A percentile compares a stretch with the other conserved stretches of the same genome.
Conservation (phyloP, 2,888 invertebrate genomes). For the Protophormia terraenovae region DNA sequence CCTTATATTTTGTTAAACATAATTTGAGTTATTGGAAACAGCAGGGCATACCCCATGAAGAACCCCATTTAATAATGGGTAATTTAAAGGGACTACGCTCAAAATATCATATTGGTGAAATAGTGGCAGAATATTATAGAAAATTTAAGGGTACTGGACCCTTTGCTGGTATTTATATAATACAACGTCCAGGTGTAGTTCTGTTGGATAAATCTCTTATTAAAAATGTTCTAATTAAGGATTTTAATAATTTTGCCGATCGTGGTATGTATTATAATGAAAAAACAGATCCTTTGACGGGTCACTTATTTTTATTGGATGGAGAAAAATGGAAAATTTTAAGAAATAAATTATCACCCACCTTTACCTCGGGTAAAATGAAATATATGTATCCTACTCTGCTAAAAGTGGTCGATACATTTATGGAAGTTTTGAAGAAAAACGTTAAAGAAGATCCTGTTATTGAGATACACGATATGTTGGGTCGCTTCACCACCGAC, state of each 20-base stretch:
- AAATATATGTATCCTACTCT: constrained; percentile 74
- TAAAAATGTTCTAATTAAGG: constrained; percentile 70
- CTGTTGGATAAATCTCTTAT: constrained; percentile 71
- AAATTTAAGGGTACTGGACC: constrained; percentile 70
- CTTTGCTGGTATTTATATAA: constrained; percentile 73
- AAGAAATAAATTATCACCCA: constrained; percentile 73
- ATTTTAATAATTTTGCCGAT: constrained; percentile 72
- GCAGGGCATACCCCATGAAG: constrained; percentile 60
- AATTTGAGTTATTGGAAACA: constrained; percentile 65
- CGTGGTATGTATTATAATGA: constrained; percentile 68
- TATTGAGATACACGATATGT: constrained; percentile 42
- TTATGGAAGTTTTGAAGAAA: constrained; percentile 63
- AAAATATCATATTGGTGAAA: constrained; percentile 35
- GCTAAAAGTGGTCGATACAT: constrained; percentile 68
- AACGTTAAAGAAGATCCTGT: constrained; percentile 21
- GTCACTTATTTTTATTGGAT: constrained; percentile 73
- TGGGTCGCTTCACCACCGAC: constrained; percentile 74
- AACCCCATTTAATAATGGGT: constrained; percentile 61
- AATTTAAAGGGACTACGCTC: constrained; percentile 59
- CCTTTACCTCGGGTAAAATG: constrained; percentile 76
- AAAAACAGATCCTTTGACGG: constrained; percentile 66
- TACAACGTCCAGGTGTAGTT: constrained; percentile 70
- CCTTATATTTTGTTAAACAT: constrained; percentile 16
- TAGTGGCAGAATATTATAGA: constrained; percentile 69
- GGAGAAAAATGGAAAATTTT: constrained; percentile 78